Base-by-base conservation (phyloP, 1,140 invertebrate species). In the Achroia grisella region DNA sequence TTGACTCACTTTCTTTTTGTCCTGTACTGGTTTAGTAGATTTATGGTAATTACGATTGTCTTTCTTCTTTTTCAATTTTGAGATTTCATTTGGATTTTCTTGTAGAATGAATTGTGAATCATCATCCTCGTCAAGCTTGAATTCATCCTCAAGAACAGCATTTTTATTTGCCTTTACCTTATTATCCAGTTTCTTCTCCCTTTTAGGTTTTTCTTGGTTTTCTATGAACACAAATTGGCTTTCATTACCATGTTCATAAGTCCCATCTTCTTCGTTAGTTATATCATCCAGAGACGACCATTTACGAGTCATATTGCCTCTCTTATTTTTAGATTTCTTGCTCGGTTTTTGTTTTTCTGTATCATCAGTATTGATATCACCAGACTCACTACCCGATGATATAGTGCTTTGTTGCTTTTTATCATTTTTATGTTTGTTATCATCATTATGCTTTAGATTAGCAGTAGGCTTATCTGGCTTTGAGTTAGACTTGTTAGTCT, bases 251-350 rank as follows among this genome's bases (percentile, higher is more conserved):
- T 74, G 70, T 33, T 62, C 71, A 43, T 64, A 72, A 39, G 48
- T 71, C 9, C 52, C 68, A 55, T 65, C 73, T 46, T 81, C 77
- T 55, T 86, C 79, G 46, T 87, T 87, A 9, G 81, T 74, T 8
- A 89, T 82, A 49, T 89, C 87, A 62, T 89, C 88, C 8, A 89
- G 58, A 4, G 88, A 89, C 33, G 87, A 87, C 88, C 88, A 89
- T 62, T 87, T 88, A 14, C 87, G 72, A 35, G 83, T 85, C 43
- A 89, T 76, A 43, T 88, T 87, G 54, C 67, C 81, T 39, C 60
- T 74, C 56, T 80, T 86, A 39, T 71, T 74, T 49, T 88, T 88
- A 4, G 75, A 71, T 39, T 78, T 77, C 52, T 88, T 88, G 11
- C 75, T 87, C 23, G 66, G 66, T 58, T 89, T 81, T 69, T 75